These are phyloP conservation scores for Callosobruchus maculatus DNA, from an alignment of 2,888 invertebrate genomes.

Conservation along the genomic window DNA sequence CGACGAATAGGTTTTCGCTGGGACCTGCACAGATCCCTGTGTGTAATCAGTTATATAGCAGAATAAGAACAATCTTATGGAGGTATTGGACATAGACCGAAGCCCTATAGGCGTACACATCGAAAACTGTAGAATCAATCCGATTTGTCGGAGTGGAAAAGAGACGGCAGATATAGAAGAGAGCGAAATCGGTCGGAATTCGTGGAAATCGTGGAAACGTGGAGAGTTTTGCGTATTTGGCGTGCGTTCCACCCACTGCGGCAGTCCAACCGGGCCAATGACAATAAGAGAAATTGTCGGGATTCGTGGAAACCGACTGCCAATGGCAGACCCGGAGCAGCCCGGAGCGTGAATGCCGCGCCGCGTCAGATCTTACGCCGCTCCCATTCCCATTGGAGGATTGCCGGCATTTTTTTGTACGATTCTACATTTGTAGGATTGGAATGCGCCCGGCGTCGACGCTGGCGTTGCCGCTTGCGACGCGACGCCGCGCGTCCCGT, in stretches of 20 bases:
- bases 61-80: background rate
- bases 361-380: constrained; percentile 39
- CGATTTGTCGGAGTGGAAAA: background rate
- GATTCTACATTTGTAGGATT: constrained; percentile 39
- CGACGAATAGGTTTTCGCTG: too few species aligned
- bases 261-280: constrained; percentile 40
- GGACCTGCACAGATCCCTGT: too few species aligned
- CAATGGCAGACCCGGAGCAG: constrained; percentile 40
- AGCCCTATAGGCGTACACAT: background rate
- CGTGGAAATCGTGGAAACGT: constrained; percentile 20
- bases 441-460: background rate
- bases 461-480: background rate
- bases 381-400: background rate
- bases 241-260: constrained; percentile 21
- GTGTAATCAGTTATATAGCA: too few species aligned
- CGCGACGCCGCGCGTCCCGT: too few species aligned
- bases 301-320: constrained; percentile 45
- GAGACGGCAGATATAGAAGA: constrained; percentile 6
- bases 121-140: background rate
- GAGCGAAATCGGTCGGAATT: constrained; percentile 17
- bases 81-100: background rate
- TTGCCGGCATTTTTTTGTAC: constrained; percentile 32
- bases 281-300: constrained; percentile 49
- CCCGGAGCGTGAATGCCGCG: constrained; percentile 45
- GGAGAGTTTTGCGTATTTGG: constrained; percentile 18